Base-by-base conservation (phyloP, 2,797 vertebrate genomes). In the Crypturellus tataupa region DNA sequence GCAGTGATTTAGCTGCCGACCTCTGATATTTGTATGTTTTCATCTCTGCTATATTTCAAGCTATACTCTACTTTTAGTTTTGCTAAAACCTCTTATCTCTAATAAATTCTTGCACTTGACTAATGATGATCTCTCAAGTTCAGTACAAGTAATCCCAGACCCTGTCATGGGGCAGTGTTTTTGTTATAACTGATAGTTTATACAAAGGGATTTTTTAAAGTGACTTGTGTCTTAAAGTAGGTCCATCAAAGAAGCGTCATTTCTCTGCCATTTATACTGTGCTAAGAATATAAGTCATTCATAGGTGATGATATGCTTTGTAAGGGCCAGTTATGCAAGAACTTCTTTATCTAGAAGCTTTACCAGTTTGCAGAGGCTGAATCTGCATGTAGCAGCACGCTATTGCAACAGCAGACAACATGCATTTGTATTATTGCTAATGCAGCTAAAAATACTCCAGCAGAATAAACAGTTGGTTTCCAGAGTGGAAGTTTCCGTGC, bases 341-440 rank as follows among this genome's bases (percentile, higher is more conserved):
- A 53, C n/a, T 3, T 79, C 11, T 37, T 69, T n/a, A 4, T 10
- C 6, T 29, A 12, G 14, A 47, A 84, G 40, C n/a, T 20, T 37
- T 89, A 39, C 23, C 60, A 62, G 55, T 21, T 53, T 13, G 31
- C 29, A 40, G 49, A 24, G 24, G n/a, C 46, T 42, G 29, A 49
- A 40, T 27, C 20, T 1, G 6, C 35, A 35, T 21, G 29, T 0
- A 1, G 15, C 24, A 33, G 42, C 0, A 0, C 8, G 27, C 29
- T 40, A 5, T 13, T 3, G 0, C 33, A 14, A 2, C 49, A 47
- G 24, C 0, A 0, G 9, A n/a, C 4, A 11, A 5, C 2, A 3
- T 0, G 1, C 25, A 1, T 24, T 59, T 9, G 1, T 0, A 1
- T 19, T 53, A 6, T 10, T 6, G 35, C 0, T 2, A 64, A 46